These are phyloP conservation scores for Ophioninae sp. DNA, from an alignment of 2,888 invertebrate genomes.

Conservation along the genomic window DNA sequence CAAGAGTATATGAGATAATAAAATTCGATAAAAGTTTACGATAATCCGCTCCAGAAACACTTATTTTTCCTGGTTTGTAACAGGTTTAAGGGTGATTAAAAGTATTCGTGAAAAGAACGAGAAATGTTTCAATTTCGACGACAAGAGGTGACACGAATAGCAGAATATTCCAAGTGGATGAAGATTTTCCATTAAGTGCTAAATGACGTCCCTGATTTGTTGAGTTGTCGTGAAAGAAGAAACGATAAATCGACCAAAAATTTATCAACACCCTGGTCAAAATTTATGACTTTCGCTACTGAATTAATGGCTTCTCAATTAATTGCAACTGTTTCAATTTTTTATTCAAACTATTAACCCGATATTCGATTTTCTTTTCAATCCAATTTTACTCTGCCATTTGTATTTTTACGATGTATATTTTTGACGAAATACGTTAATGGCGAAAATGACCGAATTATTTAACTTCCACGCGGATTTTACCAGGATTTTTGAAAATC, in stretches of 20 bases:
- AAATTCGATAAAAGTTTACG: not conserved
- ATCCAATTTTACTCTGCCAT: not conserved
- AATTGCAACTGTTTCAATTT: not conserved
- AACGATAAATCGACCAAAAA: not conserved
- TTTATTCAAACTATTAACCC: not conserved
- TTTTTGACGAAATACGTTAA: not conserved
- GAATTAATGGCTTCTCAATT: not conserved
- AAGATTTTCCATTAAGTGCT: not conserved
- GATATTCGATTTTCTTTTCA: not conserved
- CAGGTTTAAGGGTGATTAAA: not conserved
- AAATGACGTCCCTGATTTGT: not conserved
- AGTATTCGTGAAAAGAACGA: not conserved
- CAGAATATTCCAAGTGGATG: not conserved
- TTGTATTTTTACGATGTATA: not conserved
- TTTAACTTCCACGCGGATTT: not conserved
- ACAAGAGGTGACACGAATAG: too few species aligned
- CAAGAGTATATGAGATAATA: constrained; percentile 1
- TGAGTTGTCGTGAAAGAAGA: not conserved
- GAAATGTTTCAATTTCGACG: not conserved
- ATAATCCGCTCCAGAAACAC: not conserved
- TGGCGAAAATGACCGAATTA: not conserved
- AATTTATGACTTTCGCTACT: not conserved
- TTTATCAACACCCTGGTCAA: not conserved
- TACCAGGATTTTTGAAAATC: not conserved
- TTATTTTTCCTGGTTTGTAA: not conserved